These are phyloP conservation scores for Iguana delicatissima DNA, from an alignment of 2,797 vertebrate species.

Conservation along the genomic window DNA sequence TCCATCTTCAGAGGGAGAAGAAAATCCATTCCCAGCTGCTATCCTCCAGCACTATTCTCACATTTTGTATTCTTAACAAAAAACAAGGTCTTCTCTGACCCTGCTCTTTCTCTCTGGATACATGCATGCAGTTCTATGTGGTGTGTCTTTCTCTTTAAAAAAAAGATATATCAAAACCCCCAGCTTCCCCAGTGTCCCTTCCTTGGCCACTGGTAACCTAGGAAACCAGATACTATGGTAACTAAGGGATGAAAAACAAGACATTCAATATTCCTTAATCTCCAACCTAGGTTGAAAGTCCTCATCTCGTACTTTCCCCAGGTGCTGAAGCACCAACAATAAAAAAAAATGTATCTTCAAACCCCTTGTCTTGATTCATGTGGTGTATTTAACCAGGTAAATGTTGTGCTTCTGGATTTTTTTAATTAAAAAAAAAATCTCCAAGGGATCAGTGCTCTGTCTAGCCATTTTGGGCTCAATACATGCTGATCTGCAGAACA, in stretches of 20 bases:
- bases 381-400: constrained; percentile 37
- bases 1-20: constrained; percentile 45
- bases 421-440: background rate
- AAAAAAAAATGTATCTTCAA: constrained; percentile 54
- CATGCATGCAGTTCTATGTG: background rate
- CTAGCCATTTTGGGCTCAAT: constrained; percentile 39
- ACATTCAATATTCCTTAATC: constrained; percentile 59
- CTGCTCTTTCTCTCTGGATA: background rate
- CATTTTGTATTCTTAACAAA: constrained; percentile 64
- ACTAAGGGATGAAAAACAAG: constrained; percentile 73
- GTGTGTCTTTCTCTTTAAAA: constrained; percentile 68
- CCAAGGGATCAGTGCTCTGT: constrained; percentile 38
- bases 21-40: constrained; percentile 52
- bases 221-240: constrained; percentile 83
- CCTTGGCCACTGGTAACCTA: constrained; percentile 81
- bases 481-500: background rate
- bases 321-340: constrained; percentile 39
- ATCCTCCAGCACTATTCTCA: constrained; percentile 61
- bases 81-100: constrained; percentile 63
- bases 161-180: constrained; percentile 64
- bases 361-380: constrained; percentile 36
- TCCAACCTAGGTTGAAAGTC: constrained; percentile 53
- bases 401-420: constrained; percentile 27
- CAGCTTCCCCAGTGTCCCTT: constrained; percentile 74
- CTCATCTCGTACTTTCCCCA: constrained; percentile 57